Evolutionary conservation across 2,797 vertebrate genomes (phyloP), one percentile per base, ranked within the genome.

Genomic region (Sebastolobus alascanus): DNA sequence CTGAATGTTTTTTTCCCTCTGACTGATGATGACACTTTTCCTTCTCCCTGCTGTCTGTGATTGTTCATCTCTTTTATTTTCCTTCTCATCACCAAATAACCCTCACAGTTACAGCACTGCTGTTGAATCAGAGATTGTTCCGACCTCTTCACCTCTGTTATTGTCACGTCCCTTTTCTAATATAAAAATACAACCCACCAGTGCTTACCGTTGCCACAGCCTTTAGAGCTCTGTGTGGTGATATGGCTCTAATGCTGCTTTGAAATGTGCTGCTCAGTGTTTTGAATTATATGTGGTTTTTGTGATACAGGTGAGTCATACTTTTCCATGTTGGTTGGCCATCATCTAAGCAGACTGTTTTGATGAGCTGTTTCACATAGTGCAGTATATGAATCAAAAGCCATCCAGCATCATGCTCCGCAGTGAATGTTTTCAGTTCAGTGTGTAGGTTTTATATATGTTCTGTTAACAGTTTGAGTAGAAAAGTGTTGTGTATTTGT

Each of bases 121-220:
- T 12, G 22, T 8, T 35, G 33, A 64, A n/a, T 64, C 60, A 2
- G 29, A 61, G 31, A 60, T 60, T 35, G 59, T 7, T 64, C 6
- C 3, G 61, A 64, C 61, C 35, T 38, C 60, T 64, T 61, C 20
- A 38, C 61, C 61, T 64, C 35, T 22, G 61, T 64, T 38, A 64
- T 64, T 64, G 35, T 64, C 60, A 14, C 20, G 1, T 38, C 61
- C 7, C 12, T 22, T 38, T 64, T 64, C n/a, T 38, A 13, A 64
- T 38, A 22, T 38, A 38, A 13, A 63, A 13, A 64, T 38, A 25
- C 35, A 8, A 38, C 61, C 35, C 27, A 22, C 35, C n/a, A 14
- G 20, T 10, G 18, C 29, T 10, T 16, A 33, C 8, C 54, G 14
- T 56, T 11, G 11, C 22, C 11, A 13, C 58, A 25, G 18, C 33